phyloP scores from a whole-genome alignment of 1,140 invertebrate genomes.

The Psix sp. region DNA sequence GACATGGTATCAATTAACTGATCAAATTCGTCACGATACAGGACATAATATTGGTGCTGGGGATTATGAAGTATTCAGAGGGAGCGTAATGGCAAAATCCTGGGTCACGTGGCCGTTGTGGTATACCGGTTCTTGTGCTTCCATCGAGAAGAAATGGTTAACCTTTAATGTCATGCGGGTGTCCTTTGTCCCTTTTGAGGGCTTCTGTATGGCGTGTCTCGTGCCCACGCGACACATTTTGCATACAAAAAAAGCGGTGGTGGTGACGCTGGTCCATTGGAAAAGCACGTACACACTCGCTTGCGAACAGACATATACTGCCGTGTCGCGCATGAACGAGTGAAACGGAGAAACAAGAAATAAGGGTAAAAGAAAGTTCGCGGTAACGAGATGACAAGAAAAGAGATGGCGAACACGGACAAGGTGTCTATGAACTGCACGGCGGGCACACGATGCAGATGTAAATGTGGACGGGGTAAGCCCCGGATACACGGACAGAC shows the following conservation, averaged over 20 bases:
- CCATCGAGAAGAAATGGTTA: constrained; percentile 67
- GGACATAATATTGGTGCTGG: constrained; percentile 22
- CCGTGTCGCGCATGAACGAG: constrained; percentile 17
- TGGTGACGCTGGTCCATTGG: constrained; percentile 39
- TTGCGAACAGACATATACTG: no score
- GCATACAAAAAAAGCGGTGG: constrained; percentile 68
- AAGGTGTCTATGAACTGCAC: constrained; percentile 60
- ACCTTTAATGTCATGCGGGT: constrained; percentile 72
- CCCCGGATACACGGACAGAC: constrained; percentile 43
- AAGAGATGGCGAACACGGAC: constrained; percentile 41
- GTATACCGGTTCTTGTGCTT: constrained; percentile 49
- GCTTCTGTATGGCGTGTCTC: constrained; percentile 62
- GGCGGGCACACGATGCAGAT: constrained; percentile 48
- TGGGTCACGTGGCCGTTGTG: constrained; percentile 66
- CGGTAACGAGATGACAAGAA: constrained; percentile 53
- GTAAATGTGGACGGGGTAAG: constrained; percentile 47
- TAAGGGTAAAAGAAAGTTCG: constrained; percentile 45
- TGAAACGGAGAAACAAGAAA: constrained; percentile 38
- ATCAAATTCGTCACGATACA: constrained; percentile 22
- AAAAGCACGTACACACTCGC: constrained; percentile 18
- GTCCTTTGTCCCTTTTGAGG: constrained; percentile 74
- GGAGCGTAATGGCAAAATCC: constrained; percentile 61
- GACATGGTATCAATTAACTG: constrained; percentile 17
- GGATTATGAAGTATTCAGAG: constrained; percentile 62
- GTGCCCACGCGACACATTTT: constrained; percentile 59